phyloP scores from a whole-genome alignment of 2,888 invertebrate species.

The Serripes groenlandicus region DNA sequence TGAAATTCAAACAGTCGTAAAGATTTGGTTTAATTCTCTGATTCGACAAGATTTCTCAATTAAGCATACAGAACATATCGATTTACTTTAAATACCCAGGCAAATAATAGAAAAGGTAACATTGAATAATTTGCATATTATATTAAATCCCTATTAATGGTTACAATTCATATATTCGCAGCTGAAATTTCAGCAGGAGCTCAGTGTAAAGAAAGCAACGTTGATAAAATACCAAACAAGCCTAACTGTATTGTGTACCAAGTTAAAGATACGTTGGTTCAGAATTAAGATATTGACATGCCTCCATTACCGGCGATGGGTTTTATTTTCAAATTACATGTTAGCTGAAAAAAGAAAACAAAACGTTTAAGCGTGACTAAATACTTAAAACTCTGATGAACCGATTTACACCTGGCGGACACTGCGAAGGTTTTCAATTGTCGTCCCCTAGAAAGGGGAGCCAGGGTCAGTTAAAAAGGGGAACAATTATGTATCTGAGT shows the following conservation, averaged over 20 bases:
- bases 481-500: no score
- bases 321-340: constrained; percentile 31
- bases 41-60: constrained; percentile 3
- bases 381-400: constrained; percentile 9
- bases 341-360: constrained; percentile 2
- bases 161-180: constrained; percentile 26
- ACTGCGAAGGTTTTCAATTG: not conserved
- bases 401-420: constrained; percentile 15
- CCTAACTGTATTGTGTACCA: no score
- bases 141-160: constrained; percentile 19
- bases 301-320: not conserved
- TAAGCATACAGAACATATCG: constrained; percentile 11
- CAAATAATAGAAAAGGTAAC: constrained; percentile 6
- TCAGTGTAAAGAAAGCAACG: no score
- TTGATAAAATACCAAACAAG: no score
- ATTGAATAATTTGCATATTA: constrained; percentile 16
- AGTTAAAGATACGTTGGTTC: no score
- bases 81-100: not conserved
- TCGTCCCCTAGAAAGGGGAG: constrained; percentile 1
- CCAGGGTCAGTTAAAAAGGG: no score
- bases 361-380: constrained; percentile 21
- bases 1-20: no score
- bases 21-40: no score
- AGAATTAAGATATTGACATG: no score
- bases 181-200: constrained; percentile 12